phyloP scores from a whole-genome alignment of 2,797 vertebrate genomes.

The Miichthys miiuy region DNA sequence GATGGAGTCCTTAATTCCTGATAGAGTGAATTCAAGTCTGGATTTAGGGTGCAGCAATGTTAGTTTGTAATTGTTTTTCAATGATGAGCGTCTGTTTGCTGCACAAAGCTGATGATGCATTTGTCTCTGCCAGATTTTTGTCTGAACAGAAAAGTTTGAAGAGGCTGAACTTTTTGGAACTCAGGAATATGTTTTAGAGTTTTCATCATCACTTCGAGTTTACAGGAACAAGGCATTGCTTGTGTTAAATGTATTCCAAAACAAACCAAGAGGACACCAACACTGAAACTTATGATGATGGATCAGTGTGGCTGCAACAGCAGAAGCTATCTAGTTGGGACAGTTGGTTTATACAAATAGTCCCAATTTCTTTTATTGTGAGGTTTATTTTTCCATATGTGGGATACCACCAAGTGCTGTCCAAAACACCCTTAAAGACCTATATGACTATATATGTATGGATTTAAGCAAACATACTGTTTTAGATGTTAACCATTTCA shows the following conservation, averaged over 20 bases:
- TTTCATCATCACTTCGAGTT: slow-evolving; percentile 17
- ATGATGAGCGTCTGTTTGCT: slow-evolving; percentile 30
- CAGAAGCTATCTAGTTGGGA: neutral
- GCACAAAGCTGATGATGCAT: slow-evolving; percentile 41
- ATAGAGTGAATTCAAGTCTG: slow-evolving; percentile 34
- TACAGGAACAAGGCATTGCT: neutral
- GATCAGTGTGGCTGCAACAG: neutral
- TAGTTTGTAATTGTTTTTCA: slow-evolving; percentile 36
- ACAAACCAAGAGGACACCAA: slow-evolving; percentile 14
- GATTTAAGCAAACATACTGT: too few relatives aligned
- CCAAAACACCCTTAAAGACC: neutral
- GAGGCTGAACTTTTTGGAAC: slow-evolving; percentile 34
- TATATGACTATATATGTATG: too few relatives aligned
- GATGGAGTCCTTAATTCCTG: slow-evolving; percentile 45
- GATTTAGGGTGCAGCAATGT: slow-evolving; percentile 29
- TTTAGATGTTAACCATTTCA: neutral
- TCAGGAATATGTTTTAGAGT: slow-evolving; percentile 5
- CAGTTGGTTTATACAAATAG: neutral
- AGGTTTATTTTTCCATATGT: slow-evolving; percentile 12
- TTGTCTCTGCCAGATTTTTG: slow-evolving; percentile 32
- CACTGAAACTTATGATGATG: neutral
- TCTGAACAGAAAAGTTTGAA: slow-evolving; percentile 31
- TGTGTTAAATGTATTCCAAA: slow-evolving; percentile 27
- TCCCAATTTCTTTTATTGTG: neutral
- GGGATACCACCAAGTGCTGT: neutral